A percentile compares a stretch with the other conserved stretches of the same genome.
These are phyloP conservation scores for Augochlorella aurata DNA, from an alignment of 2,888 invertebrate species.

Conservation along the genomic window DNA sequence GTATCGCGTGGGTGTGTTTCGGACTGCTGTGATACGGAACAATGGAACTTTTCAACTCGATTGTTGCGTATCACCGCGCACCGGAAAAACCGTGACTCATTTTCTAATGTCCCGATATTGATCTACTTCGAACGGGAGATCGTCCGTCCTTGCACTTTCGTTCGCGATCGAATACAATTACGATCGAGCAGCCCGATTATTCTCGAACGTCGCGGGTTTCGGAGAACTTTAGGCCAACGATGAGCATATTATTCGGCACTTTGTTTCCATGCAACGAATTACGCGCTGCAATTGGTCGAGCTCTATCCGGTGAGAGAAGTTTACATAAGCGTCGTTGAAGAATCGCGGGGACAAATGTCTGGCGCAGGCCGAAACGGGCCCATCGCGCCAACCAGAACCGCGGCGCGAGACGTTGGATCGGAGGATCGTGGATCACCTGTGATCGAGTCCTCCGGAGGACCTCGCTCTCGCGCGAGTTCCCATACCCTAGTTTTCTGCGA, in stretches of 20 bases:
- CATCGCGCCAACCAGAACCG: neutral
- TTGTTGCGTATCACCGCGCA: neutral
- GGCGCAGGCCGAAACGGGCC: neutral
- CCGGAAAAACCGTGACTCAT: neutral
- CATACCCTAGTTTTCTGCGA: slow-evolving; percentile 76
- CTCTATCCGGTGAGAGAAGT: neutral
- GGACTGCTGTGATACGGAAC: slow-evolving; percentile 6
- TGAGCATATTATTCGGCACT: neutral
- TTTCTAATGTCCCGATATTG: neutral
- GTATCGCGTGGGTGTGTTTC: neutral
- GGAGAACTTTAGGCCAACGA: too few relatives aligned
- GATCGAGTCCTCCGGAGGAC: slow-evolving; percentile 70
- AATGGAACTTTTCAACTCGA: neutral
- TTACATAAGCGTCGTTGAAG: neutral
- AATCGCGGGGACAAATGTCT: neutral
- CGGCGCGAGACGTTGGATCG: slow-evolving; percentile 1
- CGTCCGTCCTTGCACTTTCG: neutral
- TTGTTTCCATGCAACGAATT: neutral
- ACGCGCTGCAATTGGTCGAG: neutral
- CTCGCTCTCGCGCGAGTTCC: slow-evolving; percentile 67
- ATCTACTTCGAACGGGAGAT: neutral
- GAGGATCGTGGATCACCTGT: slow-evolving; percentile 53
- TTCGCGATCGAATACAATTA: too few relatives aligned
- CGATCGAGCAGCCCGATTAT: too few relatives aligned
- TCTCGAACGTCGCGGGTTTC: too few relatives aligned